Base-by-base conservation (phyloP, 2,113 vertebrate genomes). In the Dicentrarchus labrax region DNA sequence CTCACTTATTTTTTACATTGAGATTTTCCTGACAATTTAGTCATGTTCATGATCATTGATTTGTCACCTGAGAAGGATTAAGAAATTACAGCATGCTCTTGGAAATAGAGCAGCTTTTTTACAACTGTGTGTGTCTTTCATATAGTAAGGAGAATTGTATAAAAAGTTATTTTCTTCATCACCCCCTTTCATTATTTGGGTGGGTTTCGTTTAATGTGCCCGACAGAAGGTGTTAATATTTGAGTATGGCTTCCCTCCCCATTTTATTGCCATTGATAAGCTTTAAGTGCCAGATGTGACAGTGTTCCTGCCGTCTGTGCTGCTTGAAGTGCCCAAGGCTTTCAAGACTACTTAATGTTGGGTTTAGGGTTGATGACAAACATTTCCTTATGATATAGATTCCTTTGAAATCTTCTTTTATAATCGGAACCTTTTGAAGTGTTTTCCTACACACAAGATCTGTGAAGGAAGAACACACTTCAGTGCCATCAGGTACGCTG, bases 161-260 rank as follows among this genome's bases (percentile, higher is more conserved):
- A 21, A 24, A 45, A n/a, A 38, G 39, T 66, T 56, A 43, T 84
- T 59, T 80, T 80, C 41, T 51, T 13, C 36, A 30, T 71, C 39
- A 19, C 59, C 48, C 22, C 43, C 36, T 60, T 39, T 47, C 21
- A 15, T 66, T 71, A 39, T 65, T 65, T 41, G 9, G 56, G 36
- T 50, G 45, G 56, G 64, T 57, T 70, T 71, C 64, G 21, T 85
- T 78, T 74, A 60, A 62, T 61, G 54, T 41, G 50, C 54, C 61
- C 71, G 72, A 60, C 72, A 80, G 66, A 74, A 61, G 21, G 62
- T 65, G 53, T 82, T 78, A 62, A 72, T 84, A 62, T 87, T 83
- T 76, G 24, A 68, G 51, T 47, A 13, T 12, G 66, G 21, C 41
- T 72, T 48, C 71, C 41, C 38, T 82, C 62, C 21, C 47, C 59